Conservation (phyloP, 2,888 invertebrate species). For the Cephus nigrinus region DNA sequence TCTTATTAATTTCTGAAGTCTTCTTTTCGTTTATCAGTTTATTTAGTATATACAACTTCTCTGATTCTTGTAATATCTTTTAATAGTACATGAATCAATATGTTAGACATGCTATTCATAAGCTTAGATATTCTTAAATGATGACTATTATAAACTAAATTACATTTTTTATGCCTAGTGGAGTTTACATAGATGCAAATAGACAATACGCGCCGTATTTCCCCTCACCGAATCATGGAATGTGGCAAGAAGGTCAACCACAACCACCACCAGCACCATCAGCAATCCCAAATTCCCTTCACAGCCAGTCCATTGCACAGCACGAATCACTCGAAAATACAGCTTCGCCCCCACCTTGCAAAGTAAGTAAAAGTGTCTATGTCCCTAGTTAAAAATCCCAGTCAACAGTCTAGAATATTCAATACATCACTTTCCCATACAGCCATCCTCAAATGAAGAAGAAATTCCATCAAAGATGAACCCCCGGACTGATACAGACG, state of each 20-base stretch:
- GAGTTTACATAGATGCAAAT: conserved; percentile 35
- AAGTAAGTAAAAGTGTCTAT: conserved; percentile 12
- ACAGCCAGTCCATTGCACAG: conserved; percentile 33
- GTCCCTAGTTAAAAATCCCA: not conserved
- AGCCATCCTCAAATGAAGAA: not conserved
- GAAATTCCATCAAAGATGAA: not conserved
- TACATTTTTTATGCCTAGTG: not conserved
- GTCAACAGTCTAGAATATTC: conserved; percentile 11
- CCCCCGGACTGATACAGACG: conserved; percentile 22
- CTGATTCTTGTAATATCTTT: not conserved
- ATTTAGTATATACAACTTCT: not conserved
- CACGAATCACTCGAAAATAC: conserved; percentile 36
- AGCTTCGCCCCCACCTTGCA: conserved; percentile 34
- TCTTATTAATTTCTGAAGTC: not conserved
- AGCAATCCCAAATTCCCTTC: conserved; percentile 12
- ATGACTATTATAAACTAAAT: not conserved
- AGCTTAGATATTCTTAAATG: conserved; percentile 5
- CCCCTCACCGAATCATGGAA: conserved; percentile 40
- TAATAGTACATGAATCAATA: not conserved
- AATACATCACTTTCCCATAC: not conserved
- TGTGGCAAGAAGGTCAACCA: conserved; percentile 49
- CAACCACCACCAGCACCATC: conserved; percentile 22
- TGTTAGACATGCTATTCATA: not conserved
- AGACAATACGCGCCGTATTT: conserved; percentile 46
- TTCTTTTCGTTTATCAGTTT: not conserved